phyloP scores from a whole-genome alignment of 2,888 invertebrate species.

The Diaprepes abbreviatus region DNA sequence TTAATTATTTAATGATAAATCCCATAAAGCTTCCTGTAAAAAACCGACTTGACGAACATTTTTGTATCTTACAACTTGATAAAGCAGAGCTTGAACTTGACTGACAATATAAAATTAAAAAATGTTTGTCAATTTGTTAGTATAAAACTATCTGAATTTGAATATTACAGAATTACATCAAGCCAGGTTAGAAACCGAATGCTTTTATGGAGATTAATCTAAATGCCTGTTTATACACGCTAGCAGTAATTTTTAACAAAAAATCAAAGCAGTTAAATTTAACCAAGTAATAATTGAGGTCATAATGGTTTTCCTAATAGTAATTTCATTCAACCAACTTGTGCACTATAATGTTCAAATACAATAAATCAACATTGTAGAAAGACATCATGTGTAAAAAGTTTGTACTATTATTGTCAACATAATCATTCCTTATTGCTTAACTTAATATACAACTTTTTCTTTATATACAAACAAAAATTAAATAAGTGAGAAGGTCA shows the following conservation, averaged over 20 bases:
- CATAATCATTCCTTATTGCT: slow-evolving; percentile 22
- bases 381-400: background rate
- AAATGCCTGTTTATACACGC: too few relatives aligned
- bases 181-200: too few relatives aligned
- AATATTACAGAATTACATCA: too few relatives aligned
- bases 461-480: background rate
- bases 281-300: background rate
- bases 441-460: slow-evolving; percentile 9
- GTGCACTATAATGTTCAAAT: background rate
- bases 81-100: too few relatives aligned
- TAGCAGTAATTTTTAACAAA: slow-evolving; percentile 4
- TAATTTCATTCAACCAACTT: slow-evolving; percentile 2
- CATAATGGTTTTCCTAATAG: slow-evolving; percentile 1
- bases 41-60: too few relatives aligned
- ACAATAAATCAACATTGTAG: slow-evolving; percentile 5
- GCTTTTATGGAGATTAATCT: too few relatives aligned
- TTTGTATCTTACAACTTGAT: too few relatives aligned
- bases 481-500: background rate
- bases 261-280: background rate
- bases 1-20: too few relatives aligned
- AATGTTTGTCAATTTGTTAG: too few relatives aligned
- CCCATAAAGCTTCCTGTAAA: too few relatives aligned
- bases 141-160: too few relatives aligned
- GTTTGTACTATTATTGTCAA: slow-evolving; percentile 20
- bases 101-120: too few relatives aligned